Conservation (phyloP, 1,140 invertebrate species). For the Zaprionus tsacasi region DNA sequence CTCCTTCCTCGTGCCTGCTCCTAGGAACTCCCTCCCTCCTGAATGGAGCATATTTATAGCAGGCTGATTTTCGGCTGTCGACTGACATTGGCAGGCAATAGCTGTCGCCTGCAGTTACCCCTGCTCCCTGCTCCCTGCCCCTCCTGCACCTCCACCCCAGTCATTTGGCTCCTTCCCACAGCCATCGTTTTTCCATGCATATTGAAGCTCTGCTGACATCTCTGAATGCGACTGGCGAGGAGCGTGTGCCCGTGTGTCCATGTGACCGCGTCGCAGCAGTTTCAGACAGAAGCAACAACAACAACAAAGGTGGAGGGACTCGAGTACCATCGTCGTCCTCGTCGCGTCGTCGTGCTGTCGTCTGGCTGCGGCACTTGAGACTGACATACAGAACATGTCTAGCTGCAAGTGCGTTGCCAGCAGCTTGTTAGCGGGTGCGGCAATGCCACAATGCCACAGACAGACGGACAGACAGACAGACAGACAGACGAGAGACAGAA, state of each 20-base stretch:
- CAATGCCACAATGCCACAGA: slow-evolving; percentile 28
- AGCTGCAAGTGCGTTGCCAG: slow-evolving; percentile 57
- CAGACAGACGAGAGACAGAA: neutral
- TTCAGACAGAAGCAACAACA: slow-evolving; percentile 28
- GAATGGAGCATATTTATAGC: slow-evolving; percentile 16
- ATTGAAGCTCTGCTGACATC: slow-evolving; percentile 31
- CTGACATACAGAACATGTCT: slow-evolving; percentile 75
- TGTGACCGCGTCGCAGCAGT: slow-evolving; percentile 11
- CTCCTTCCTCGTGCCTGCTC: neutral
- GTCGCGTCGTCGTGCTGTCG: slow-evolving; percentile 34
- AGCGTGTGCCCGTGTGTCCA: slow-evolving; percentile 3
- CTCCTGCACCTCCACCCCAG: neutral
- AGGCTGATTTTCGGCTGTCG: slow-evolving; percentile 20
- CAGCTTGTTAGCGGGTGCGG: slow-evolving; percentile 51
- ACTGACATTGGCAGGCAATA: slow-evolving; percentile 28
- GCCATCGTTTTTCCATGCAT: slow-evolving; percentile 23
- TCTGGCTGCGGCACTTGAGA: slow-evolving; percentile 72
- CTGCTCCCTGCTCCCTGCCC: neutral
- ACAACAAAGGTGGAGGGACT: slow-evolving; percentile 36
- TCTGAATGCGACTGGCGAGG: neutral
- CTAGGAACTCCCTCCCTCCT: neutral
- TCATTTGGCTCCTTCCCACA: neutral
- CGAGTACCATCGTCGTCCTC: slow-evolving; percentile 32
- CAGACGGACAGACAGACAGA: neutral
- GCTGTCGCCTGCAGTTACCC: slow-evolving; percentile 33